phyloP scores from a whole-genome alignment of 2,113 vertebrate genomes.

The Pimephales promelas region DNA sequence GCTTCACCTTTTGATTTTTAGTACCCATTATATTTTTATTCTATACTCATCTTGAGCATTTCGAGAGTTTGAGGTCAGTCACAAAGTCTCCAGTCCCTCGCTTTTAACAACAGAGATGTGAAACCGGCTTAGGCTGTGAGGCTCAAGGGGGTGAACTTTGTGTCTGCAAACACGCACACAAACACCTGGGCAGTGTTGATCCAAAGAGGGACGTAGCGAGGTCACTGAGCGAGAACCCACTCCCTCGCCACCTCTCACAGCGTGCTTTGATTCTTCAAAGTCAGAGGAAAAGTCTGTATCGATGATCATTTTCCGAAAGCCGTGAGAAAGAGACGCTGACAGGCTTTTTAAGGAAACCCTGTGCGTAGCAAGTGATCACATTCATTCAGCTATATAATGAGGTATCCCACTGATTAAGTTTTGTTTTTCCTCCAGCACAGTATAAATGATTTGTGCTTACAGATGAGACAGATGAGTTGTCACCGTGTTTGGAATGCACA shows the following conservation, averaged over 20 bases:
- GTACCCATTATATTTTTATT: slow-evolving; percentile 28
- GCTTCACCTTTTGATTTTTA: slow-evolving; percentile 15
- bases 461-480: slow-evolving; percentile 44
- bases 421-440: slow-evolving; percentile 47
- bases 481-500: slow-evolving; percentile 46
- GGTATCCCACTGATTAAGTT: slow-evolving; percentile 45
- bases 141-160: slow-evolving; percentile 34
- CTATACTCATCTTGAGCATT: slow-evolving; percentile 15
- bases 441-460: slow-evolving; percentile 47
- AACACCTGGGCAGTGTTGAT: slow-evolving; percentile 13
- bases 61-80: slow-evolving; percentile 9
- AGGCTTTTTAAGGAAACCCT: slow-evolving; percentile 35
- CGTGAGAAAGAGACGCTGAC: slow-evolving; percentile 34
- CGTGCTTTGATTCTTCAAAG: slow-evolving; percentile 69
- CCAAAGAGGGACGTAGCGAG: slow-evolving; percentile 11
- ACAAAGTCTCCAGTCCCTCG: slow-evolving; percentile 22
- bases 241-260: slow-evolving; percentile 4
- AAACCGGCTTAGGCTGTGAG: slow-evolving; percentile 19
- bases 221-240: background rate
- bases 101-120: slow-evolving; percentile 37
- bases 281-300: slow-evolving; percentile 61
- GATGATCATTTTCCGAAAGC: slow-evolving; percentile 51
- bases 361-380: slow-evolving; percentile 25
- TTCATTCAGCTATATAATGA: slow-evolving; percentile 49
- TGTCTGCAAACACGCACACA: slow-evolving; percentile 18